Conservation (phyloP, 1,140 invertebrate species). For the Hirudo medicinalis region DNA sequence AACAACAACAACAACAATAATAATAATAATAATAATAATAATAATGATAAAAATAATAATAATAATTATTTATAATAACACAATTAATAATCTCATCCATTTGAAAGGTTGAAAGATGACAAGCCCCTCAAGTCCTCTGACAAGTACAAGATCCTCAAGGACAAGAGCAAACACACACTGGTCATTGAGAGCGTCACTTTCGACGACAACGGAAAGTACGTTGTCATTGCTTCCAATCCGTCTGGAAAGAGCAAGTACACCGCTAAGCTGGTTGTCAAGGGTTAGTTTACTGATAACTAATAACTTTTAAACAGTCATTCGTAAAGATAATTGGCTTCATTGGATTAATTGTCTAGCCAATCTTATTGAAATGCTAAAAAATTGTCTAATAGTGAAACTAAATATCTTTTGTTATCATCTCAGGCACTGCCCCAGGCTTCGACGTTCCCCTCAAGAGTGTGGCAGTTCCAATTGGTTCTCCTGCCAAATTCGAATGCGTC, state of each 20-base stretch:
- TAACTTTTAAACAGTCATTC: too few relatives aligned
- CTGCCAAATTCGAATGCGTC: slow-evolving; percentile 4
- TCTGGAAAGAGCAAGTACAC: slow-evolving; percentile 5
- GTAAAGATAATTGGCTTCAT: too few relatives aligned
- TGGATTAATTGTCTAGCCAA: too few relatives aligned
- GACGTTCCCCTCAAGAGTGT: slow-evolving; percentile 1
- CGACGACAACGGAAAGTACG: slow-evolving; percentile 5
- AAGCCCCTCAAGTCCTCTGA: background rate
- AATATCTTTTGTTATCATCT: too few relatives aligned
- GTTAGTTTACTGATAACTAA: background rate
- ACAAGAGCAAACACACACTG: background rate
- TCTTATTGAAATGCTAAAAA: too few relatives aligned
- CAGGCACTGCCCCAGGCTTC: slow-evolving; percentile 1
- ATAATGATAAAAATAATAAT: too few relatives aligned
- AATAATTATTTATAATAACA: too few relatives aligned
- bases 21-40: too few relatives aligned
- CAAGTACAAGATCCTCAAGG: background rate
- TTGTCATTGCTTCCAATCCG: slow-evolving; percentile 7
- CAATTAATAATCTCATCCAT: too few relatives aligned
- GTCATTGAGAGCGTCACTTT: background rate
- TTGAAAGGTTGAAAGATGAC: slow-evolving; percentile 2
- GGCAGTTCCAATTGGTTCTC: background rate
- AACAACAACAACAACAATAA: too few relatives aligned
- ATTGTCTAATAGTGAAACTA: too few relatives aligned
- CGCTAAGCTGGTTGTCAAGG: background rate